Evolutionary conservation across 2,888 invertebrate genomes (phyloP), one percentile per base, ranked within the genome.

Genomic region (Phaedon cochleariae): DNA sequence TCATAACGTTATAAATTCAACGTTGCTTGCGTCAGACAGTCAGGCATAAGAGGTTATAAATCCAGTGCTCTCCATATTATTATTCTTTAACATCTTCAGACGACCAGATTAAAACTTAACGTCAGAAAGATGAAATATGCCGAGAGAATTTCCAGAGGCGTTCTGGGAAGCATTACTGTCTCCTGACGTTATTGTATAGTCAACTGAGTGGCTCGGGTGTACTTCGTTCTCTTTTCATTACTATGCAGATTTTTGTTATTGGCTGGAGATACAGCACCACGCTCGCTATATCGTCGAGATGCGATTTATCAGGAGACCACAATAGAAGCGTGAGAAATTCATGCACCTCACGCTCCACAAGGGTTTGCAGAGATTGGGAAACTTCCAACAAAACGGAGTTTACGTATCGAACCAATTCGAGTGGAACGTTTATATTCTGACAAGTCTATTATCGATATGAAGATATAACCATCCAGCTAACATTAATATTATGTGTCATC

Each of bases 181-280:
- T n/a, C n/a, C 15, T 6, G 15, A 12, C 41, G 55, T 57, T 57
- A 57, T 57, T 57, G 41, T 45, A 45, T 37, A 57, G 55, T 57
- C n/a, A 57, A 57, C 45, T 10, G 55, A 57, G 55, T 45, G 37
- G 41, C 55, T 45, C 15, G 45, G 45, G 55, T 22, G 37, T 57
- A 41, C 55, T 57, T 57, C 45, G 45, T 57, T 26, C 45, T 29
- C 55, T 57, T 57, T 57, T 45, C 55, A 57, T 57, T 45, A 57
- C 22, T 57, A 57, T 57, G 55, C 55, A 57, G 55, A 57, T 57
- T 34, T 20, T 41, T 41, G 45, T 41, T 57, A 57, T 57, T 57
- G 41, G 41, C 12, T 15, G 41, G 41, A 41, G 41, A 41, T 41
- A 41, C 41, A 41, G 15, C 15, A 15, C 15, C 41, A 41, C 41